Evolutionary conservation across 64 coral and sea anemone species (phyloP).

Genomic region (Stichodactyla mertensii): DNA sequence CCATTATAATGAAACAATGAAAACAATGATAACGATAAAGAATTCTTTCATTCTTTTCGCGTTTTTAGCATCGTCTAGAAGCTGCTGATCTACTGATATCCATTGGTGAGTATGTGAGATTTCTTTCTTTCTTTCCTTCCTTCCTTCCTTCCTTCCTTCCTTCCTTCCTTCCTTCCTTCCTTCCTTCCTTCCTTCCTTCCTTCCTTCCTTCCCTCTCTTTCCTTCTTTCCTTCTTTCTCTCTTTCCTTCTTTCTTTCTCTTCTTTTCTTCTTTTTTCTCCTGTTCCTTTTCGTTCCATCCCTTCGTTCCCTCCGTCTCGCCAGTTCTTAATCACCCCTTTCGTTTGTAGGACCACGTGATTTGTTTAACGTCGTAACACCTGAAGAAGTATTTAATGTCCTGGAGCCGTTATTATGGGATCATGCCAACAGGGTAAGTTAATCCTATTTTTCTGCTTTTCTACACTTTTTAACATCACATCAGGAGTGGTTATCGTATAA

Average conservation of each 20-base stretch:
- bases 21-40: too few species aligned
- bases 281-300: too few species aligned
- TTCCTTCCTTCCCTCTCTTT: too few species aligned
- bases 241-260: neutral
- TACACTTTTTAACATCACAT: neutral
- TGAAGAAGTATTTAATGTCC: constrained; percentile 72
- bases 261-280: neutral
- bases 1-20: too few species aligned
- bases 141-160: neutral
- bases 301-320: too few species aligned
- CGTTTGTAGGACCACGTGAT: constrained; percentile 58
- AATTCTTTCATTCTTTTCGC: neutral
- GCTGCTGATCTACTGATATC: constrained; percentile 88
- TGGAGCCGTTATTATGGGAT: constrained; percentile 86
- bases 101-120: constrained; percentile 52
- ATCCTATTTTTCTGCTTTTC: neutral
- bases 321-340: neutral
- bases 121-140: neutral
- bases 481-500: neutral
- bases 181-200: too few species aligned
- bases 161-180: neutral
- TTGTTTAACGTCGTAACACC: constrained; percentile 59
- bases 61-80: constrained; percentile 64
- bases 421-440: constrained; percentile 73
- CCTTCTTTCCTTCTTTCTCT: neutral